These are phyloP conservation scores for Mormyrops boulengeri DNA, from an alignment of 2,797 vertebrate species.

Conservation along the genomic window DNA sequence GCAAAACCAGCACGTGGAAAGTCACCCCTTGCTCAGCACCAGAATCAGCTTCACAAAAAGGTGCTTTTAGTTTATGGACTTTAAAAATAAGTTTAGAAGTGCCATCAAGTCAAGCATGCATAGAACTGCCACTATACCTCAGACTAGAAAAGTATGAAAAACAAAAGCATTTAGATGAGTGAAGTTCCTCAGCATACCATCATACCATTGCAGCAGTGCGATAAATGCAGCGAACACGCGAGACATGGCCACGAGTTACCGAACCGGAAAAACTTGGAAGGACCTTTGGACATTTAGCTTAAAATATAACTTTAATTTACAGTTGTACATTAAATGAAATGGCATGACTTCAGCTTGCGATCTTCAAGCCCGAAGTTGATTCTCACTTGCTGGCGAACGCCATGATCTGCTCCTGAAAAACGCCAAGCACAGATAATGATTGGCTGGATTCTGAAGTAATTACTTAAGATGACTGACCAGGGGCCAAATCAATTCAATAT, in stretches of 20 bases:
- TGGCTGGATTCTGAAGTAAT: background rate
- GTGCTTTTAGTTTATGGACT: background rate
- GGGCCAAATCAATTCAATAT: background rate
- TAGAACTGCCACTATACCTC: background rate
- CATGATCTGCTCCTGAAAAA: conserved; percentile 85
- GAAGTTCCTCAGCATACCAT: background rate
- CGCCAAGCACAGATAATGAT: conserved; percentile 24
- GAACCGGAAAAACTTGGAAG: background rate
- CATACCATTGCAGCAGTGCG: background rate
- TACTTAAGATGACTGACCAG: background rate
- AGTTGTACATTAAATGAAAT: conserved; percentile 45
- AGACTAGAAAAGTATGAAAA: background rate
- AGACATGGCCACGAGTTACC: background rate
- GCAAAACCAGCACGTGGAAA: background rate
- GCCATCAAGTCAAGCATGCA: background rate
- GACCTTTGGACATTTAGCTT: conserved; percentile 23
- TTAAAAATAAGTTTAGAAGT: background rate
- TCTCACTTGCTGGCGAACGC: conserved; percentile 78
- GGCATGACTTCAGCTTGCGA: background rate
- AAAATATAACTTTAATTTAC: conserved; percentile 60
- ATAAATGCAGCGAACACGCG: background rate
- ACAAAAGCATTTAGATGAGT: background rate
- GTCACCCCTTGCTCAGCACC: background rate
- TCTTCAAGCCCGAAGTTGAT: background rate
- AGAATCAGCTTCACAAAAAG: background rate